Base-by-base conservation (phyloP, 1,140 invertebrate species). In the Belonocnema kinseyi region DNA sequence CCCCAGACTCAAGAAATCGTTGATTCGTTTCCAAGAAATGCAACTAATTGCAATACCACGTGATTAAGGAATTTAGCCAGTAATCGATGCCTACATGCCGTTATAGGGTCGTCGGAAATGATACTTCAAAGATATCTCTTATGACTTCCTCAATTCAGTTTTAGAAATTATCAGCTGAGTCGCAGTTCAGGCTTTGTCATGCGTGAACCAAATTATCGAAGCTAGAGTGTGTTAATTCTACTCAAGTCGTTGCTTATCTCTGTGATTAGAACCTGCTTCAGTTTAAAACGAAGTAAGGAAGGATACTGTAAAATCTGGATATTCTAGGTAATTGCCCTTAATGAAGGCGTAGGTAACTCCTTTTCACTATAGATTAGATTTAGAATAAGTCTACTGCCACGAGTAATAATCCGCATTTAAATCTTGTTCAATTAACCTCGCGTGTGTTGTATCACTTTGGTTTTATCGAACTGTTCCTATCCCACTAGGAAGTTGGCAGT, bases 111-210 rank as follows among this genome's bases (percentile, higher is more conserved):
- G 21, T 33, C 26, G 26, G 26, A 40, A 46, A 66, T 66, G 58
- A 66, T 40, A 33, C 61, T 66, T 21, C 26, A 66, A 66, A 66
- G 26, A 46, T 16, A 21, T 40, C 61, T 66, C 14, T 66, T 40
- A 66, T 40, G 61, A 66, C 61, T 66, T 66, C 61, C 61, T 66
- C 40, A 33, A 66, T 66, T 66, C 61, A n/a, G 14, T 10, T 66
- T 66, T 66, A 7, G 5, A 66, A 66, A 66, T 66, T 66, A 66
- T 66, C 46, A 40, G 61, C 61, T 66, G 13, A 66, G n/a, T 40
- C 61, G 4, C 16, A 33, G 4, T n/a, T 66, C 26, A 40, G n/a
- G 61, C 61, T 66, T 66, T 66, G 61, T 66, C 61, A 66, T 40
- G 33, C 61, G 61, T 66, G 14, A 66, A 66, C 26, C 26, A 66